Evolutionary conservation across 2,113 vertebrate genomes (phyloP), one percentile per base, ranked within the genome.

Genomic region (Nycticebus coucang): DNA sequence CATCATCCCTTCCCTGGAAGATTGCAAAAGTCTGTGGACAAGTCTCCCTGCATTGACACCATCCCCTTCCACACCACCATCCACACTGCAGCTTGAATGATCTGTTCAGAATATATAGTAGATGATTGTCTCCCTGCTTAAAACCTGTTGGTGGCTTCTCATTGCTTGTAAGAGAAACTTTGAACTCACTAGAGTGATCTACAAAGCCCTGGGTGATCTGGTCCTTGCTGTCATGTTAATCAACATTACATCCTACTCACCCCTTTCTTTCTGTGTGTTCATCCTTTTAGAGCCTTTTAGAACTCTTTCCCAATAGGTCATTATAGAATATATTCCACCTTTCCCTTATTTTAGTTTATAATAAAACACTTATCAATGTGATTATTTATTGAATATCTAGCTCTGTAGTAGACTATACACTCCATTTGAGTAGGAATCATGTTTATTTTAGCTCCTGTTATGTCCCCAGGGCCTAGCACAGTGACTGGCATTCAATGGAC

Each of bases 321-420:
- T 55, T 62, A 53, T 15, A 90, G 59, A 84, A 86, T 45, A 33
- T 15, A 6, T 80, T 69, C 60, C 71, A 35, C 84, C 57, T 89
- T 66, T 50, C 24, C 17, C 83, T 91, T 81, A 35, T 74, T 66
- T 66, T 92, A 35, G 30, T 85, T 92, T 83, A n/a, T 83, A 68
- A 72, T 83, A 37, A 93, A 87, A 71, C 66, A 41, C 24, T 37
- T 53, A 15, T 55, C 85, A 17, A 14, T 77, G 57, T 66, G 80
- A 82, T 94, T n/a, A 45, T 84, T 82, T 81, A 33, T 55, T 41
- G 50, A 72, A 72, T 59, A 7, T 64, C 64, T 69, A 19, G 28
- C 53, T 82, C 50, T 79, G 41, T 33, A 81, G 53, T 83, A 87
- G 80, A 68, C 37, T 45, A 7, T 82, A 87, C 87, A 69, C 24